These are phyloP conservation scores for Zoanthus solanderi DNA, from an alignment of 92 coral and sea anemone genomes.

Conservation along the genomic window DNA sequence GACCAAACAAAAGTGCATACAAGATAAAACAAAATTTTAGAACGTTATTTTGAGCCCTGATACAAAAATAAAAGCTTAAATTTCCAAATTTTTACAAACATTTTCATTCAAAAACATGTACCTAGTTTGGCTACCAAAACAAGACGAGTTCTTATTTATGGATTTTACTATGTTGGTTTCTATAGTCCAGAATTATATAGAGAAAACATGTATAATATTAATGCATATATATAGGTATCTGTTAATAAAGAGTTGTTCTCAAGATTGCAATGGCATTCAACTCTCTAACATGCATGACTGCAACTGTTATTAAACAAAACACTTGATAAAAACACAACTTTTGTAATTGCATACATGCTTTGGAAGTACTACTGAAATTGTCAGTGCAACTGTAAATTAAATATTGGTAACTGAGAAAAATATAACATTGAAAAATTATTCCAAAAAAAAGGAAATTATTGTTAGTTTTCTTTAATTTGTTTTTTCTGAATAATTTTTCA, in stretches of 20 bases:
- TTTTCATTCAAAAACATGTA: background rate
- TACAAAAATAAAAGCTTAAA: background rate
- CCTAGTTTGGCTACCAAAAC: background rate
- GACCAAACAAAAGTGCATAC: conserved; percentile 1
- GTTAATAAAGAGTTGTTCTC: background rate
- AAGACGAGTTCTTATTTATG: background rate
- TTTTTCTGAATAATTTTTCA: too few species aligned
- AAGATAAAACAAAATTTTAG: background rate
- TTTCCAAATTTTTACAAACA: background rate
- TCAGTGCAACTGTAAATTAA: background rate
- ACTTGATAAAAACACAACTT: background rate
- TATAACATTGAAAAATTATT: too few species aligned
- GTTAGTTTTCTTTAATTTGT: background rate
- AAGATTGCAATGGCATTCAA: background rate
- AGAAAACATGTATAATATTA: background rate
- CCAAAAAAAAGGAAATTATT: background rate
- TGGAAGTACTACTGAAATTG: background rate
- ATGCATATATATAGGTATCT: background rate
- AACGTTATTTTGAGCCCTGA: conserved; percentile 24
- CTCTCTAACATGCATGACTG: background rate
- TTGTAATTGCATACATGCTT: too few species aligned
- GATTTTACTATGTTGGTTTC: background rate
- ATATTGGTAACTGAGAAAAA: background rate
- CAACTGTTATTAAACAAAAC: background rate
- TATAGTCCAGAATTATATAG: background rate